Evolutionary conservation across 2,888 invertebrate genomes (phyloP).

Genomic region (Thereva unica): DNA sequence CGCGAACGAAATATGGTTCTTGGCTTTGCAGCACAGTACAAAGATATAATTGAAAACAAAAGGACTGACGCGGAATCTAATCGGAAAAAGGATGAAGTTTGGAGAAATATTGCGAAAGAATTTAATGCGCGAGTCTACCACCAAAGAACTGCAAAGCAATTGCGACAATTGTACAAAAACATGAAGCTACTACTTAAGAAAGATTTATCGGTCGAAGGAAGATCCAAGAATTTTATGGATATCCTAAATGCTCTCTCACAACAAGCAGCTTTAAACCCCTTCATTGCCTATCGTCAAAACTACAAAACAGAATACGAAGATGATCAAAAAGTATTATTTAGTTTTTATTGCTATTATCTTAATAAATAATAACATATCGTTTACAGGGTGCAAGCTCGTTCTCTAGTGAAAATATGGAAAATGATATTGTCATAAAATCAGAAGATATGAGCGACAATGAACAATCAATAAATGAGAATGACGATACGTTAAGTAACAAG

Average conservation of each 20-base stretch:
- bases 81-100: conserved; percentile 57
- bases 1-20: conserved; percentile 57
- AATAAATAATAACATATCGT: background rate
- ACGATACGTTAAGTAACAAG: conserved; percentile 55
- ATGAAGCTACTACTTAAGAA: conserved; percentile 57
- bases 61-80: conserved; percentile 56
- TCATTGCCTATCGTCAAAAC: conserved; percentile 42
- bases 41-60: conserved; percentile 57
- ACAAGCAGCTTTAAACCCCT: conserved; percentile 53
- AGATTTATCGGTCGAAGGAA: conserved; percentile 51
- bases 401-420: conserved; percentile 49
- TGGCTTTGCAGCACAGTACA: conserved; percentile 57
- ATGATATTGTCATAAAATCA: conserved; percentile 56
- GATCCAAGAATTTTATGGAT: conserved; percentile 51
- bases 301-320: conserved; percentile 45
- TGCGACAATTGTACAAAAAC: conserved; percentile 57
- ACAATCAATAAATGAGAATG: conserved; percentile 48
- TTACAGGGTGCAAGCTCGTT: conserved; percentile 40
- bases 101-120: conserved; percentile 57
- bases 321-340: conserved; percentile 52
- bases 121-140: conserved; percentile 57
- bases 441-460: conserved; percentile 58
- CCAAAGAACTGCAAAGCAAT: conserved; percentile 56
- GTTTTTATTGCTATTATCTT: background rate
- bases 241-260: conserved; percentile 55